Conservation (phyloP, 2,888 invertebrate species). For the Cordilura impudica region DNA sequence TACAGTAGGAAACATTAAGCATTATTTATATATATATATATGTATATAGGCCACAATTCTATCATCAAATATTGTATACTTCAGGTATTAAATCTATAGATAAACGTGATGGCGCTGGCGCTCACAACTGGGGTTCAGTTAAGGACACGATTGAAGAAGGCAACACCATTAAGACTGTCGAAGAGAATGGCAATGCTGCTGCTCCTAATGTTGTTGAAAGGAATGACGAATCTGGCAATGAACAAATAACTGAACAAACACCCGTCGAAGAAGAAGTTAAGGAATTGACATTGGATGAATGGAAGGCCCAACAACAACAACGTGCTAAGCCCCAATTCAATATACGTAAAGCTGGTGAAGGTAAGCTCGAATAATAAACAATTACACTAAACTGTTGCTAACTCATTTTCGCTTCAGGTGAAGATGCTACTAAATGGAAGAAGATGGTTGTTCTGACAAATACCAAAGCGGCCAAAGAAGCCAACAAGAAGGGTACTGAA, state of each 20-base stretch:
- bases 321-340: constrained; percentile 93
- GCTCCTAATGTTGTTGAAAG: constrained; percentile 62
- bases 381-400: neutral
- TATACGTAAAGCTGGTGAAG: constrained; percentile 96
- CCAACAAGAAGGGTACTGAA: constrained; percentile 78
- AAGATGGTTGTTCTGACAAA: constrained; percentile 89
- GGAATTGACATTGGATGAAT: constrained; percentile 96
- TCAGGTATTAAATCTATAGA: constrained; percentile 90
- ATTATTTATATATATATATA: too few species aligned
- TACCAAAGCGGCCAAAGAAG: constrained; percentile 80
- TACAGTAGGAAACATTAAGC: constrained; percentile 17
- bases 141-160: constrained; percentile 90
- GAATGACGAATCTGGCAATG: constrained; percentile 76
- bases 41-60: too few species aligned
- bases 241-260: constrained; percentile 78
- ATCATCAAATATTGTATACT: neutral
- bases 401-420: constrained; percentile 78
- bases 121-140: constrained; percentile 97
- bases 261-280: constrained; percentile 86
- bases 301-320: constrained; percentile 90
- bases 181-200: constrained; percentile 54
- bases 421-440: constrained; percentile 95
- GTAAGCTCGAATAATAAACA: constrained; percentile 53
- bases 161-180: constrained; percentile 70
- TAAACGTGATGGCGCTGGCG: constrained; percentile 96